These are phyloP conservation scores for Anniella stebbinsi DNA, from an alignment of 2,797 vertebrate genomes.

Conservation along the genomic window DNA sequence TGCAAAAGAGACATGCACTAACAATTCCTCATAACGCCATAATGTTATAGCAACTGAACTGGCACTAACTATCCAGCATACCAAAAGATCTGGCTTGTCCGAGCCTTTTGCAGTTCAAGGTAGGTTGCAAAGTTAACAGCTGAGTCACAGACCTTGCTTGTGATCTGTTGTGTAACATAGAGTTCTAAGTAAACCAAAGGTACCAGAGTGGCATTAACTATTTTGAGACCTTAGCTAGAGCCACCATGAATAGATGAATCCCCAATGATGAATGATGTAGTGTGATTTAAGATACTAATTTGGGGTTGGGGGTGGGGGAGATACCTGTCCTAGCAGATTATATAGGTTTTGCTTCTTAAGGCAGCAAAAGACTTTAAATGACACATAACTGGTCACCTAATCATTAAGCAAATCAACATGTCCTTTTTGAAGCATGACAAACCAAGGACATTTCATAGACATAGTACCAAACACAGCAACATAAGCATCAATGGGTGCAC, in stretches of 20 bases:
- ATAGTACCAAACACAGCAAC: neutral
- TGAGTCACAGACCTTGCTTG: constrained; percentile 33
- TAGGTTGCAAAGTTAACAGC: constrained; percentile 46
- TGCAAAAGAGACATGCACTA: constrained; percentile 55
- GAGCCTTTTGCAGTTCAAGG: constrained; percentile 52
- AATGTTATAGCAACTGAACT: constrained; percentile 66
- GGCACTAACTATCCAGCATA: constrained; percentile 56
- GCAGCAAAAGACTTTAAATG: neutral
- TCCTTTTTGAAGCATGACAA: neutral
- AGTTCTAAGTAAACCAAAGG: constrained; percentile 18
- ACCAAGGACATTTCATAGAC: neutral
- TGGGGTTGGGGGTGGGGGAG: no score
- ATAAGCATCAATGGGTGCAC: neutral
- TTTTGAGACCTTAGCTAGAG: neutral
- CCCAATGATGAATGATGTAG: neutral
- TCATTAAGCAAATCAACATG: constrained; percentile 35
- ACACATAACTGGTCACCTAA: constrained; percentile 35
- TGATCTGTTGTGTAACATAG: constrained; percentile 15
- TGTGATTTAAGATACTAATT: neutral
- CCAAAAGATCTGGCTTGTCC: constrained; percentile 35
- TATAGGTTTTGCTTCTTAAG: neutral
- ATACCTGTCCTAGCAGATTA: neutral
- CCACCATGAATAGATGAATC: neutral
- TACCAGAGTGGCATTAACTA: neutral
- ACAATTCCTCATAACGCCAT: constrained; percentile 72